Conservation (phyloP, 2,888 invertebrate species). For the Orchesellides sinensis region DNA sequence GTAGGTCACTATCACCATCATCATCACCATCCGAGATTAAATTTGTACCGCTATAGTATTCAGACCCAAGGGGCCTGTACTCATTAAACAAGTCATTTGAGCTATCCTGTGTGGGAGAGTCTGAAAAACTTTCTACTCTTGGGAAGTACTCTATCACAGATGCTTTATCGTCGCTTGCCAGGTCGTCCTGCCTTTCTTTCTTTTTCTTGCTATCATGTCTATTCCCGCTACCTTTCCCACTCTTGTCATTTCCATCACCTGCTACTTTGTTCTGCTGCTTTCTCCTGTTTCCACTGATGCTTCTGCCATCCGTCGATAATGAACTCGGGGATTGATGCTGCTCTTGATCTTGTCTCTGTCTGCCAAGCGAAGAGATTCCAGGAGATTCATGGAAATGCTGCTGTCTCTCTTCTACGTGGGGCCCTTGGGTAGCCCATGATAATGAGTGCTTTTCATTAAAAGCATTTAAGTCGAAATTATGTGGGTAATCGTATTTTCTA, state of each 20-base stretch:
- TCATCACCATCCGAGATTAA: conserved; percentile 8
- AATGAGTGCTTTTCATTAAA: background rate
- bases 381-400: background rate
- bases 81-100: conserved; percentile 62
- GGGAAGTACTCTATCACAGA: conserved; percentile 47
- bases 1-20: conserved; percentile 26
- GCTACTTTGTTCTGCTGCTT: conserved; percentile 17
- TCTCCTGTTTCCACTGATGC: background rate
- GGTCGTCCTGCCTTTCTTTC: background rate
- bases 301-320: background rate
- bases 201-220: background rate
- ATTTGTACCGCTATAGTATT: conserved; percentile 39
- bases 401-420: background rate
- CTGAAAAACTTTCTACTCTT: conserved; percentile 51
- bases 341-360: conserved; percentile 11
- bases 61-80: conserved; percentile 53
- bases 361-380: background rate
- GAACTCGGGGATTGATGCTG: background rate
- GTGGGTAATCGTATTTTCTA: background rate
- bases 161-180: background rate
- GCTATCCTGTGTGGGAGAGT: conserved; percentile 34
- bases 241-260: background rate
- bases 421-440: background rate
- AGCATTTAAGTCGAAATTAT: background rate
- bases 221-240: background rate